A percentile compares a stretch with the other conserved stretches of the same genome.
These are phyloP conservation scores for Cyclargus thomasi DNA, from an alignment of 1,140 invertebrate genomes.

Conservation along the genomic window DNA sequence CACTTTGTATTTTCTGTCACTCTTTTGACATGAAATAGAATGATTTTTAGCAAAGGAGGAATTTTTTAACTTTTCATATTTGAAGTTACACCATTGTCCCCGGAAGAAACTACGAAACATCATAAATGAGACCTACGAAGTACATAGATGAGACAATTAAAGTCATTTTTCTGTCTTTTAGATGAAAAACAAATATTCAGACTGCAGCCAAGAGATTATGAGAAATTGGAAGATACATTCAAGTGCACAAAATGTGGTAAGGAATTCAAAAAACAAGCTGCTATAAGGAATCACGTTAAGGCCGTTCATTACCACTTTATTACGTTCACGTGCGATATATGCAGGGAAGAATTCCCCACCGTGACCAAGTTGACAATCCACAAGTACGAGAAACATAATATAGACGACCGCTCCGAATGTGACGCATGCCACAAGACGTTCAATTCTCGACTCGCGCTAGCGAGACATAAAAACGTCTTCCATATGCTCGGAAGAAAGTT, in stretches of 20 bases:
- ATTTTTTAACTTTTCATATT: too few species aligned
- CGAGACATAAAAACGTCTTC: conserved; percentile 55
- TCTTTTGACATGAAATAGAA: too few species aligned
- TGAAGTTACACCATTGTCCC: too few species aligned
- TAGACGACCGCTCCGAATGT: conserved; percentile 54
- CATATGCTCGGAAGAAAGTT: conserved; percentile 58
- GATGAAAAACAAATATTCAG: conserved; percentile 36
- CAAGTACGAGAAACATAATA: conserved; percentile 46
- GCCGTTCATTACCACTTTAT: conserved; percentile 52
- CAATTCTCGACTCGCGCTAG: conserved; percentile 45
- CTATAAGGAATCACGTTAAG: conserved; percentile 46
- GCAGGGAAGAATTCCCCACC: conserved; percentile 48
- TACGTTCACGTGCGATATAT: conserved; percentile 37
- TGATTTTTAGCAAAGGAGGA: too few species aligned
- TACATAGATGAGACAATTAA: conserved; percentile 25
- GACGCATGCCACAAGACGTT: conserved; percentile 54
- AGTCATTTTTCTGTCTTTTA: conserved; percentile 40
- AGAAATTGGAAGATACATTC: conserved; percentile 33
- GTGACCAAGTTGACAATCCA: conserved; percentile 44
- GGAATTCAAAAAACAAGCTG: conserved; percentile 38
- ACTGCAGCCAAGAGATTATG: conserved; percentile 47
- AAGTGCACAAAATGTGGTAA: conserved; percentile 47
- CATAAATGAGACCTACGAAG: too few species aligned
- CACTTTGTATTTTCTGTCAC: too few species aligned
- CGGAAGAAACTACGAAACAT: too few species aligned